Evolutionary conservation across 2,113 vertebrate genomes (phyloP), one percentile per base, ranked within the genome.

Genomic region (Vidua chalybeata): DNA sequence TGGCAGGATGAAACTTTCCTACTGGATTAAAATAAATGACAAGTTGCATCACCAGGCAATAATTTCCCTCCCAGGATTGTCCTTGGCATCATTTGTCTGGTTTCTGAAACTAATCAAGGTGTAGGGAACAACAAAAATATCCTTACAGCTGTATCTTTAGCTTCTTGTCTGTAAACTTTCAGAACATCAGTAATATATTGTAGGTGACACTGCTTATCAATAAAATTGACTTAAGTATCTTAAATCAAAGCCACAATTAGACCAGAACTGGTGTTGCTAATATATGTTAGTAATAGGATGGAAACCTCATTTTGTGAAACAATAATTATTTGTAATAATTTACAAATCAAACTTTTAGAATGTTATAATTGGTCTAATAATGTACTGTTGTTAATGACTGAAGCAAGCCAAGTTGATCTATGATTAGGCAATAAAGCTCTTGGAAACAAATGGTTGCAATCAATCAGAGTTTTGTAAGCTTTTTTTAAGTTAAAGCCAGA

Each of bases 161-260:
- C 17, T 81, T 30, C 33, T 71, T 94, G 73, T 92, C 91, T 82
- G 64, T 96, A 92, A 97, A 97, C 74, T 97, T 97, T 79, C 90
- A 90, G 91, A 55, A 24, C 30, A 94, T 96, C 54, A 83, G 68
- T 97, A 95, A 97, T 93, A 79, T 88, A 95, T 96, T 97, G 89
- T 77, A 94, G 89, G 90, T 97, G 87, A 95, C 87, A 93, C 82
- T 96, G 75, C 51, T 93, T 93, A 94, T 98, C 97, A 96, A 97
- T 98, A 97, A 87, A 97, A 98, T 98, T 97, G 98, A 98, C 95
- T 89, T 63, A 69, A 95, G 69, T 43, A 63, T 96, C 94, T 96
- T 96, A 92, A 98, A 95, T 96, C 95, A 98, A 97, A 90, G 59
- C 62, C 54, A 68, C 95, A 96, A 97, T 97, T 98, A 97, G 91